Conservation (phyloP, 2,888 invertebrate species). For the Drosophila yooni region DNA sequence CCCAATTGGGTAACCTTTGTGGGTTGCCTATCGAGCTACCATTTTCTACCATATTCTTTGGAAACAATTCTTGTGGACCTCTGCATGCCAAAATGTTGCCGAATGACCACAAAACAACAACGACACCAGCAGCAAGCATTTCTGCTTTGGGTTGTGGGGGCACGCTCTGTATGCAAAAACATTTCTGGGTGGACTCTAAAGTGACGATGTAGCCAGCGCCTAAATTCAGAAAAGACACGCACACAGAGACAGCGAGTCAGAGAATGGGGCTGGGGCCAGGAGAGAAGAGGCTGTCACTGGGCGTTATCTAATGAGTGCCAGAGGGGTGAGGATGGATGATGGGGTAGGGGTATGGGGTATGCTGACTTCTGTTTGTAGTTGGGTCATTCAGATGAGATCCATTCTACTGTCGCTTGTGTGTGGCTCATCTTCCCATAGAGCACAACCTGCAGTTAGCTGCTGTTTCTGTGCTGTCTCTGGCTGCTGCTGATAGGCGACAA, state of each 20-base stretch:
- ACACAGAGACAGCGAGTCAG: not conserved
- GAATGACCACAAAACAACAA: constrained; percentile 8
- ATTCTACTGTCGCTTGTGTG: constrained; percentile 68
- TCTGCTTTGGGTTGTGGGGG: not conserved
- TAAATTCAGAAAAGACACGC: constrained; percentile 35
- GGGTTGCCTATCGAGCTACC: constrained; percentile 28
- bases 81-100: constrained; percentile 8
- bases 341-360: too few species aligned
- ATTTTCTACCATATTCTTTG: not conserved
- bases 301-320: constrained; percentile 57
- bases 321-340: not conserved
- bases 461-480: constrained; percentile 8
- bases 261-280: not conserved
- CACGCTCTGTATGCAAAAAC: constrained; percentile 69
- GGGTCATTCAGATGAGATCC: constrained; percentile 69
- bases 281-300: constrained; percentile 34
- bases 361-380: constrained; percentile 41
- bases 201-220: constrained; percentile 66
- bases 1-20: constrained; percentile 54
- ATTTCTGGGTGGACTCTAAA: constrained; percentile 48
- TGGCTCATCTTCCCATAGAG: constrained; percentile 22
- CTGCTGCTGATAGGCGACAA: constrained; percentile 58
- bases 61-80: constrained; percentile 21
- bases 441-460: constrained; percentile 3
- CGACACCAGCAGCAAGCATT: not conserved